phyloP scores from a whole-genome alignment of 2,113 vertebrate genomes.

The Microcebus lehilahytsara region DNA sequence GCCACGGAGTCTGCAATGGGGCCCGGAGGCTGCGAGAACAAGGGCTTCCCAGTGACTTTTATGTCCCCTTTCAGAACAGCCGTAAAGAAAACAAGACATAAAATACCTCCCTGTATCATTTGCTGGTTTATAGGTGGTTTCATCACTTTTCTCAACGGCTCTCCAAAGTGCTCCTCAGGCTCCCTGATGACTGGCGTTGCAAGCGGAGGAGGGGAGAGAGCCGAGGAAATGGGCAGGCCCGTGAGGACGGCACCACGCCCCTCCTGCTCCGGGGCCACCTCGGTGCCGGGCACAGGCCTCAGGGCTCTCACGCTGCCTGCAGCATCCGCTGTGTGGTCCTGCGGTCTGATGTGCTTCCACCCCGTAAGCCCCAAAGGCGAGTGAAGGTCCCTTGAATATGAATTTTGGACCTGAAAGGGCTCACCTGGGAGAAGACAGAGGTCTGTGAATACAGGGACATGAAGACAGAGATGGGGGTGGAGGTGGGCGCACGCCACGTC shows the following conservation, averaged over 20 bases:
- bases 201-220: background rate
- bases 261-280: accelerated
- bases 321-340: accelerated
- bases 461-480: accelerated
- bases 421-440: accelerated
- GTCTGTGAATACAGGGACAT: accelerated
- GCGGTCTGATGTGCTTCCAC: accelerated
- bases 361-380: no score
- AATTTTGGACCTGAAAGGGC: background rate
- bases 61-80: background rate
- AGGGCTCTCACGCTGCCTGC: no score
- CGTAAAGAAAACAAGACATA: conserved; percentile 51
- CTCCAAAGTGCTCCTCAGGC: background rate
- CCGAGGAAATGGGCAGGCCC: background rate
- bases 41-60: background rate
- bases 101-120: background rate
- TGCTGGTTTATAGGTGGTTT: conserved; percentile 18
- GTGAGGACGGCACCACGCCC: accelerated
- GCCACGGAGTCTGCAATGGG: background rate
- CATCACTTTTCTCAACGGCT: background rate
- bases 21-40: background rate
- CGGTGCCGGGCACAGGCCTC: accelerated
- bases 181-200: background rate
- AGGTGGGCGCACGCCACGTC: accelerated
- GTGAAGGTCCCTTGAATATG: accelerated